Base-by-base conservation (phyloP, 2,113 vertebrate genomes). In the Thomomys bottae region DNA sequence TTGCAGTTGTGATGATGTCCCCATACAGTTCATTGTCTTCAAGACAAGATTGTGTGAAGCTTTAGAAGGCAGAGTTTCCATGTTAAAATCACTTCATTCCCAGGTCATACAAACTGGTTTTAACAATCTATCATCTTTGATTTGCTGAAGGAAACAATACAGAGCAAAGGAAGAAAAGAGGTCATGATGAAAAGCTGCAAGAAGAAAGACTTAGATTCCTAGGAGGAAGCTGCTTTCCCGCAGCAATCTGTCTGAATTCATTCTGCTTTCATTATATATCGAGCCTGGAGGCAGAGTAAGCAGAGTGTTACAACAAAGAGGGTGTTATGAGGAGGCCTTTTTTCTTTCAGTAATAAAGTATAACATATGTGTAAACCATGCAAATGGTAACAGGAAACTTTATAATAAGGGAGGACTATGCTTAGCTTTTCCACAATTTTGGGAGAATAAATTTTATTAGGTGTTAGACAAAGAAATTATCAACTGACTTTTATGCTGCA, bases 381-480 rank as follows among this genome's bases (percentile, higher is more conserved):
- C 83, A 96, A 78, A 79, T 93, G 97, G 96, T 98, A 97, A 97
- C 95, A 97, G 97, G 97, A 98, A 97, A 97, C 96, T 96, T 97
- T 96, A 93, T 97, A 96, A 97, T 96, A 96, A 96, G 92, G 92
- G 90, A 96, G 95, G 96, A 94, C 95, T 96, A 89, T 95, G 90
- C 96, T 97, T 97, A 97, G 96, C 95, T 97, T 98, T 98, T 97
- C 97, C 96, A 96, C 97, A 97, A 96, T 98, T 98, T 96, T 98
- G 93, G 95, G 97, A 96, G 95, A 97, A 97, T 96, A 93, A 96
- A 75, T 97, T 98, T 98, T 98, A 98, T 98, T 97, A 97, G 96
- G 97, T 98, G 98, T 95, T 97, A 97, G 97, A 97, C 96, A 97
- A 97, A 98, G 98, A 97, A 97, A 96, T 98, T 97, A 98, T 98